Evolutionary conservation across 2,888 invertebrate species (phyloP).

Genomic region (Agrochola lychnidis): DNA sequence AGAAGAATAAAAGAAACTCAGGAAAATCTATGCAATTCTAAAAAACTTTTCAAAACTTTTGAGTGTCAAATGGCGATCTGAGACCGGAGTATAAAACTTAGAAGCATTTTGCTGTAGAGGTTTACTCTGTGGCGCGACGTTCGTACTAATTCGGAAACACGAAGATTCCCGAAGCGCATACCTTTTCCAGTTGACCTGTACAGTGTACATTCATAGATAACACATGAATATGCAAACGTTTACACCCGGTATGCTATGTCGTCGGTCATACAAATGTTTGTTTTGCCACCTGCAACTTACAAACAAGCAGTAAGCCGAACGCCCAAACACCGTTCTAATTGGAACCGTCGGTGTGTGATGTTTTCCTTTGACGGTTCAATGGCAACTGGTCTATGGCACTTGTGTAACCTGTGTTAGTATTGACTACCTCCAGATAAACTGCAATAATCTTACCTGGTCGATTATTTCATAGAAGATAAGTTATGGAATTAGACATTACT

Average conservation of each 20-base stretch:
- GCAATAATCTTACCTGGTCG: neutral
- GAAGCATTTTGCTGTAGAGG: neutral
- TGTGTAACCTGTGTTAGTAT: neutral
- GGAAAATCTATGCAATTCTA: neutral
- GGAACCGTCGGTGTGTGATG: neutral
- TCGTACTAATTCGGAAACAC: neutral
- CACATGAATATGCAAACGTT: neutral
- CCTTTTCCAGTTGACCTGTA: neutral
- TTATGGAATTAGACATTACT: neutral
- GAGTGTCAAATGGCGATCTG: neutral
- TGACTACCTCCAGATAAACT: neutral
- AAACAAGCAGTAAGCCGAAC: neutral
- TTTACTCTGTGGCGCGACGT: neutral
- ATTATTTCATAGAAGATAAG: neutral
- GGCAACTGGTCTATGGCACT: neutral
- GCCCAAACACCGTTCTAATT: conserved; percentile 2
- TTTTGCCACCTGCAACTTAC: neutral
- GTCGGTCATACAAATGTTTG: neutral
- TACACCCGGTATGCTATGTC: neutral
- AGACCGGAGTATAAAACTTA: neutral
- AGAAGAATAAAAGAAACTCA: too few relatives aligned
- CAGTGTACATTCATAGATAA: neutral
- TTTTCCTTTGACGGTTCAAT: neutral
- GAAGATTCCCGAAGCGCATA: neutral
- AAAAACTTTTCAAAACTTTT: neutral